Evolutionary conservation across 2,888 invertebrate genomes (phyloP).

Genomic region (Sipunculus nudus): DNA sequence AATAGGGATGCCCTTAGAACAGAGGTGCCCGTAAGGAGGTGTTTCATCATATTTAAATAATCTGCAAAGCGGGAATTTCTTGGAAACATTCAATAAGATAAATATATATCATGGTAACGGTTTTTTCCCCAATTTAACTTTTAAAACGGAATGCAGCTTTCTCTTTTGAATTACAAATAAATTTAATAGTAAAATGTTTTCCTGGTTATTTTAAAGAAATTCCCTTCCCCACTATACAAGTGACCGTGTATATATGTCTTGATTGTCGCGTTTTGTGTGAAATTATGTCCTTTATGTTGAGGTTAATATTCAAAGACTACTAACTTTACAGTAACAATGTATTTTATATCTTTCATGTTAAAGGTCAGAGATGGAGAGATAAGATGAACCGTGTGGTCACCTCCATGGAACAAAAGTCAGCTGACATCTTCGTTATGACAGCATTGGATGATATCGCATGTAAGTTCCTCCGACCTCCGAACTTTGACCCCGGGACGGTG

Average conservation of each 20-base stretch:
- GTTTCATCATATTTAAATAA: too few relatives aligned
- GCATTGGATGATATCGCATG: slow-evolving; percentile 35
- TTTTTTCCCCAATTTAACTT: too few relatives aligned
- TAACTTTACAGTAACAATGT: neutral
- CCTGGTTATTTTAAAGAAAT: neutral
- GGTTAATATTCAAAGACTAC: too few relatives aligned
- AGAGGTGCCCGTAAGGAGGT: too few relatives aligned
- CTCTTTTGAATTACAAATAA: too few relatives aligned
- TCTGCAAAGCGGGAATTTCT: too few relatives aligned
- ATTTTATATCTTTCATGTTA: neutral
- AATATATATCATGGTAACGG: too few relatives aligned
- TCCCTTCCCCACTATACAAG: neutral
- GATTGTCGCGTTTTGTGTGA: neutral
- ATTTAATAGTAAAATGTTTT: too few relatives aligned
- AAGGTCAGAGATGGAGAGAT: slow-evolving; percentile 14
- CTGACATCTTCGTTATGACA: slow-evolving; percentile 29
- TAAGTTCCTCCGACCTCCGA: slow-evolving; percentile 8
- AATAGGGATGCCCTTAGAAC: too few relatives aligned
- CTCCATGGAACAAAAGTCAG: neutral
- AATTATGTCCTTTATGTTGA: too few relatives aligned
- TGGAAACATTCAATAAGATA: too few relatives aligned
- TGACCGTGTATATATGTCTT: neutral
- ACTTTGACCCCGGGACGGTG: neutral
- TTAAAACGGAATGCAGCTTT: too few relatives aligned
- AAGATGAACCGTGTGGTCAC: slow-evolving; percentile 12